Evolutionary conservation across 1,140 invertebrate species (phyloP).

Genomic region (Chrysomallon squamiferum): DNA sequence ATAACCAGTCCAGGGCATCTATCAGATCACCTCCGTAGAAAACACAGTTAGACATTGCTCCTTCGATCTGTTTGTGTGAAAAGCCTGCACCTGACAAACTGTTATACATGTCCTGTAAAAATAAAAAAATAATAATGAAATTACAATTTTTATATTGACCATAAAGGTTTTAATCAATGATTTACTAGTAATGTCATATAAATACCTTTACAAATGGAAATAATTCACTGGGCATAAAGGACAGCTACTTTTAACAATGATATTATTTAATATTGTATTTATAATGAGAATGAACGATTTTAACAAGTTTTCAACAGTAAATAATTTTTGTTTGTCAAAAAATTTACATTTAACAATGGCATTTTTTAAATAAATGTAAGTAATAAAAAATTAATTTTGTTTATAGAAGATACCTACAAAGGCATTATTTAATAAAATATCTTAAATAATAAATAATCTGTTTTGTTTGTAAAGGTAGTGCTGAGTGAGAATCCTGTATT

Average conservation of each 20-base stretch:
- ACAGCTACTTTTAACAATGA: not conserved
- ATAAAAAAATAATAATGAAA: not conserved
- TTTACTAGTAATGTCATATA: too few species aligned
- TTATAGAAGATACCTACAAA: too few species aligned
- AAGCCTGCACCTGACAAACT: slow-evolving; percentile 53
- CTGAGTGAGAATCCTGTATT: too few species aligned
- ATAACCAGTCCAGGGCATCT: slow-evolving; percentile 59
- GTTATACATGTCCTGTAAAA: slow-evolving; percentile 55
- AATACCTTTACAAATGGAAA: not conserved
- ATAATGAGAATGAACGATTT: not conserved
- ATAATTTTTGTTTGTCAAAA: too few species aligned
- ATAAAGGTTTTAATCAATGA: not conserved
- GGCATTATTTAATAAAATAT: too few species aligned
- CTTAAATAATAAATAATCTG: too few species aligned
- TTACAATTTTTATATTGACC: not conserved
- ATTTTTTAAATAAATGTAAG: too few species aligned
- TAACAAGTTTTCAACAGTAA: too few species aligned
- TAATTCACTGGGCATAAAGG: not conserved
- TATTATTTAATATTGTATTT: not conserved
- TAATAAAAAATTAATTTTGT: too few species aligned
- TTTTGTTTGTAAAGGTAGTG: too few species aligned
- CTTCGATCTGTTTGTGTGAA: slow-evolving; percentile 52
- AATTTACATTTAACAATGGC: too few species aligned
- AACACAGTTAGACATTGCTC: slow-evolving; percentile 49
- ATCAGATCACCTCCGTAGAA: slow-evolving; percentile 56